Base-by-base conservation (phyloP, 1,140 invertebrate species). In the Dolichoris vasculosae region DNA sequence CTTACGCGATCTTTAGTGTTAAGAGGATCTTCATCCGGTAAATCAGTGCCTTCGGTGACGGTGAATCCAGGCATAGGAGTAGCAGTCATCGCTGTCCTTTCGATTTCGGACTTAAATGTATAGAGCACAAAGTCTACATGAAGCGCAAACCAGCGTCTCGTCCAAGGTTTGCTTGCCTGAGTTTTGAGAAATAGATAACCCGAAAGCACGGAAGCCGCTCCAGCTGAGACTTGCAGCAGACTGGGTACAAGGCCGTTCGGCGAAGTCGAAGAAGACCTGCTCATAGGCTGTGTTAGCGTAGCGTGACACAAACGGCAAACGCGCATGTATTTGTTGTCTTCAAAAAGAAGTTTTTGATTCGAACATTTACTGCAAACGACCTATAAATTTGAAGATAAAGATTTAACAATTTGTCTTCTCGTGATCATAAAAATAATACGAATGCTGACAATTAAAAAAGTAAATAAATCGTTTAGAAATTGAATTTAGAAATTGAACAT, bases 321-420 rank as follows among this genome's bases (percentile, higher is more conserved):
- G 87, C 92, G 89, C 89, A 92, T 92, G 79, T 91, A 91, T 91
- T 95, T 94, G 82, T 95, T 94, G 89, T 97, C 96, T 79, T 95
- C 94, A 63, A 97, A 93, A 23, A 96, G 94, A 76, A 96, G 94
- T 88, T 95, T 95, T 89, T 96, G 95, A 86, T 95, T 94, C 48
- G 96, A 97, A 90, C 96, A 97, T 87, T 94, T 94, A 15, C 95
- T 92, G 89, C 96, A 97, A 30, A 97, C 94, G 79, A 97, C 95
- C 95, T 96, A 87, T 11, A 90, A 90, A 85, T 51, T 35, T 17
- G 13, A 32, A 38, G 15, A 2, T 38, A 20, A 23, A 35, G 15
- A 38, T 71, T 71, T 71, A 35, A 3, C 13, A 6, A 46, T 46
- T 46, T 46, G 43, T 46, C 13, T 46, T 46, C 43, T 46, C 23